Evolutionary conservation across 2,113 vertebrate species (phyloP).

Genomic region (Felis catus): DNA sequence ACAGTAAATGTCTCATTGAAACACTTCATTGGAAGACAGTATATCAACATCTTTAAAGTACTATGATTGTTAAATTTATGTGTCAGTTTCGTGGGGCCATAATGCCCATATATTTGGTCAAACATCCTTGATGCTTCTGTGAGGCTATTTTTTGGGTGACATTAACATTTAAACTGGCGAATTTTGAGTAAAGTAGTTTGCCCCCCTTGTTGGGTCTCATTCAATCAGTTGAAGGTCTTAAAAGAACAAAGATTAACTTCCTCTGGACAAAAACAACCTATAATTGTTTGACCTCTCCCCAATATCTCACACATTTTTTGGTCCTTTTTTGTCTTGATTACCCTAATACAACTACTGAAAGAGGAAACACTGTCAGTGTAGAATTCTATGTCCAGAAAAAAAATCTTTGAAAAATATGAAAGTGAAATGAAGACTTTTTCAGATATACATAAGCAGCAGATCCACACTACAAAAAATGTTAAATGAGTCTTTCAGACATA

Average conservation of each 20-base stretch:
- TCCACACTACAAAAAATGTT: background rate
- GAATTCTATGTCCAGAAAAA: background rate
- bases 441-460: background rate
- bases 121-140: background rate
- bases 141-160: background rate
- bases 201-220: background rate
- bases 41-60: background rate
- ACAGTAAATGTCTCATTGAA: background rate
- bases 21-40: background rate
- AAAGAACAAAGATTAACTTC: background rate
- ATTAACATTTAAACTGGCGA: background rate
- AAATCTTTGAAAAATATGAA: background rate
- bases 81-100: background rate
- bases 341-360: background rate
- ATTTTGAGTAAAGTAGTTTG: background rate
- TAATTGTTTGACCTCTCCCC: background rate
- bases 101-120: background rate
- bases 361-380: background rate
- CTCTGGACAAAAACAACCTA: background rate
- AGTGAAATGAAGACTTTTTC: background rate
- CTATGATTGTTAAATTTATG: background rate
- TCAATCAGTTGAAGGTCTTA: background rate
- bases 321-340: background rate
- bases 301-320: background rate
- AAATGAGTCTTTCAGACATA: background rate